A percentile compares a stretch with the other conserved stretches of the same genome.
Conservation (phyloP, 2,797 vertebrate genomes). For the Macropodus opercularis region DNA sequence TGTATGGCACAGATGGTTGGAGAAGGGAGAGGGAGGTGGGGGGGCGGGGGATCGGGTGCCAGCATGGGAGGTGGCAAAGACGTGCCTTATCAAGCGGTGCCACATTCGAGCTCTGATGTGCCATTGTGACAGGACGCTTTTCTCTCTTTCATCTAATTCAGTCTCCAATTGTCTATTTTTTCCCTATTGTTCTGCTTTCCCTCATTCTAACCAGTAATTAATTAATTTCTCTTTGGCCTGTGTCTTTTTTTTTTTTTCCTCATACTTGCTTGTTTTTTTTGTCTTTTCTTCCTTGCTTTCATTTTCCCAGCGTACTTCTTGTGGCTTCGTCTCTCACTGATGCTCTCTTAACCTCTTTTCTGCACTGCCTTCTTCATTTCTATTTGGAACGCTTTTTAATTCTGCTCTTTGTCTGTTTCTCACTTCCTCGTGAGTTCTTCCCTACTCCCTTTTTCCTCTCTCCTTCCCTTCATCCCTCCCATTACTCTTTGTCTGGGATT, state of each 20-base stretch:
- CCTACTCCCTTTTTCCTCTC: conserved; percentile 34
- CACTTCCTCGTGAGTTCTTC: conserved; percentile 37
- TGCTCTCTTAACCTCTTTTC: conserved; percentile 44
- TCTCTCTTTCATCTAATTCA: conserved; percentile 63
- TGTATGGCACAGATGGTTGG: conserved; percentile 75
- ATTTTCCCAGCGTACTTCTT: conserved; percentile 44
- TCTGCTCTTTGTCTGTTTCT: conserved; percentile 50
- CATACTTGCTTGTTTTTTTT: conserved; percentile 50
- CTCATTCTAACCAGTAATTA: conserved; percentile 56
- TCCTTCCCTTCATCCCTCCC: conserved; percentile 48
- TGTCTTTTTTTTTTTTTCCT: conserved; percentile 37
- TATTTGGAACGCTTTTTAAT: conserved; percentile 63
- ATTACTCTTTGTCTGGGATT: conserved; percentile 58
- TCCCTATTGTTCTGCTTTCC: conserved; percentile 53
- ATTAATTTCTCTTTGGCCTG: conserved; percentile 64
- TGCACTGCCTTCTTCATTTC: conserved; percentile 45
- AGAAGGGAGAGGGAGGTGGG: conserved; percentile 18
- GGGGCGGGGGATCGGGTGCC: conserved; percentile 52
- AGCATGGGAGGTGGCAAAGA: conserved; percentile 68
- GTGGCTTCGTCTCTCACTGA: conserved; percentile 53
- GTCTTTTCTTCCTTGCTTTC: conserved; percentile 54
- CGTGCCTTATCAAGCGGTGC: conserved; percentile 66
- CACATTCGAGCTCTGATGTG: conserved; percentile 68
- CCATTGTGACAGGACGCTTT: conserved; percentile 63
- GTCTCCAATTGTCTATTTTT: conserved; percentile 65